A percentile compares a stretch with the other conserved stretches of the same genome.
Evolutionary conservation across 2,113 vertebrate genomes (phyloP).

Genomic region (Engystomops pustulosus): DNA sequence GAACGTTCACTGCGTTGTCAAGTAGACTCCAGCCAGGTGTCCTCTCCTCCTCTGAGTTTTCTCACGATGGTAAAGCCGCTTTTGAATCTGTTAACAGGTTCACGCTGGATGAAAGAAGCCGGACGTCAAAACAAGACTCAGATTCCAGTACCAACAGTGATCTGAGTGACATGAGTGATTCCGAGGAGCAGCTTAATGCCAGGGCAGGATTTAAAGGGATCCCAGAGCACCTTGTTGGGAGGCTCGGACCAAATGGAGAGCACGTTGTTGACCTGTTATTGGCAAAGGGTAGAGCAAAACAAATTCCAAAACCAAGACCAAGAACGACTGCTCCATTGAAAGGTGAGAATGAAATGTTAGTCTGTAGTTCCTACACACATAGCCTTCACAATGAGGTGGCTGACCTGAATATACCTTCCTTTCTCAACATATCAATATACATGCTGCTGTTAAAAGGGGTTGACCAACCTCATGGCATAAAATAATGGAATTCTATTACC

Average conservation of each 20-base stretch:
- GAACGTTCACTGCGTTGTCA: conserved; percentile 79
- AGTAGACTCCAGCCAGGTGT: conserved; percentile 81
- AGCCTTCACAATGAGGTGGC: too few species aligned
- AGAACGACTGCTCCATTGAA: conserved; percentile 89
- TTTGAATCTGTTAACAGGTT: conserved; percentile 94
- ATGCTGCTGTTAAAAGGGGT: too few species aligned
- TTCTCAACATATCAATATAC: too few species aligned
- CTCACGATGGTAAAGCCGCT: conserved; percentile 77
- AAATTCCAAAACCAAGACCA: conserved; percentile 85
- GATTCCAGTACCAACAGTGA: conserved; percentile 97
- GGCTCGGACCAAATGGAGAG: conserved; percentile 75
- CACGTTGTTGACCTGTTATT: conserved; percentile 77
- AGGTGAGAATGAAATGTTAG: conserved; percentile 75
- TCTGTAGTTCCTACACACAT: too few species aligned
- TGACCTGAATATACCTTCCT: too few species aligned
- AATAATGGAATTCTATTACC: too few species aligned
- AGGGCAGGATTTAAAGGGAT: conserved; percentile 82
- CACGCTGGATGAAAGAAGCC: conserved; percentile 88
- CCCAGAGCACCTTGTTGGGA: conserved; percentile 81
- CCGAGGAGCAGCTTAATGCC: conserved; percentile 86
- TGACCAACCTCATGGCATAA: too few species aligned
- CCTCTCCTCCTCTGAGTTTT: conserved; percentile 76
- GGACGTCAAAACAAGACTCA: conserved; percentile 88
- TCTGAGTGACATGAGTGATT: conserved; percentile 94
- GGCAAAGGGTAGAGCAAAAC: conserved; percentile 86